Base-by-base conservation (phyloP, 2,113 vertebrate genomes). In the Zosterops japonicus region DNA sequence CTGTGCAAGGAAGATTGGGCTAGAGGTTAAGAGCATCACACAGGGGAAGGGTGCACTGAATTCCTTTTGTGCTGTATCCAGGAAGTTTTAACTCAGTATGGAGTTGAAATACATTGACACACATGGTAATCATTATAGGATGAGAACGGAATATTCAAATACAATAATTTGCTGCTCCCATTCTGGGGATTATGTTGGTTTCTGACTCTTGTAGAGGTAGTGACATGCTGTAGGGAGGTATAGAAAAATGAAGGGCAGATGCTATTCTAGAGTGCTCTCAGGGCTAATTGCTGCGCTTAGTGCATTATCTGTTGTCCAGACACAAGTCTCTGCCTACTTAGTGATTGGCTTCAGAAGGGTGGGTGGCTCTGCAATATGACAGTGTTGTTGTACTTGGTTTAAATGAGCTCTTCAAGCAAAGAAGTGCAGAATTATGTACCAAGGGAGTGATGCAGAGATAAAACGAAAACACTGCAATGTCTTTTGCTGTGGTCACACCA, bases 71-170 rank as follows among this genome's bases (percentile, higher is more conserved):
- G 76, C 85, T 76, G 71, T 52, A 64, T 82, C 52, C 93, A 93
- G 88, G 83, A 92, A 89, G 80, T 74, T 81, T 97, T 84, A 71
- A 67, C 81, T 78, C 77, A 68, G 23, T 89, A 41, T 90, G 83
- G 29, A 94, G 68, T 29, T 83, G 71, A 90, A 96, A 92, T 95
- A 70, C 67, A 77, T 94, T 56, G 85, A 36, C 33, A 20, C 95
- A 95, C 56, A 60, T 90, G 90, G 94, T 90, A 94, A 56, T 94
- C 85, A 78, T 97, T 96, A 94, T 6, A 68, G 75, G 81, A 87
- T 57, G 60, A 94, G 64, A 89, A 83, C 49, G 31, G 47, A 89
- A 55, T 82, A 81, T 60, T 83, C 64, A 88, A 94, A 75, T 75
- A 71, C 8, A 75, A 46, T 74, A 71, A 81, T 89, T 88, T 81